Evolutionary conservation across 2,113 vertebrate species (phyloP), one percentile per base, ranked within the genome.

Genomic region (Erythrolamprus reginae): DNA sequence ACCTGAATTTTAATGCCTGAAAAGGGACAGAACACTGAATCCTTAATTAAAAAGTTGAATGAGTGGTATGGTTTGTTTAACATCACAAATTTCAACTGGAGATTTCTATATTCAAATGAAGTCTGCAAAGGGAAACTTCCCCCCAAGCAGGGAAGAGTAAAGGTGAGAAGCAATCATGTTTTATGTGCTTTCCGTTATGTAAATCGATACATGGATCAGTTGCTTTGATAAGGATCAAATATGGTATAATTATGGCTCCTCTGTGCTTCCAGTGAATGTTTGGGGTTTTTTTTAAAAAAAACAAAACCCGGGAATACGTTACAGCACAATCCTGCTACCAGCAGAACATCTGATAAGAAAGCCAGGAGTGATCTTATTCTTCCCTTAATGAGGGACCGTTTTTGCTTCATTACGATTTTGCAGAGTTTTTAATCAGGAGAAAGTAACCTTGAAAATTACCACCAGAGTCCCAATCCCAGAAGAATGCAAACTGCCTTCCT

Each of bases 21-120:
- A 96, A 97, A 97, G 96, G 97, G 96, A 98, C 96, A 97, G 97
- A 97, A 98, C 96, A 95, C 96, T 97, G 97, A 98, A 98, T 98
- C 97, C 97, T 97, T 98, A 98, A 98, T 98, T 98, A 97, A 97
- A 98, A 98, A 98, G 96, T 96, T 98, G 97, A 98, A 97, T 97
- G 97, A 97, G 96, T 97, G 95, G 97, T 97, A 97, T 96, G 97
- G 97, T 98, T 98, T 98, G 97, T 98, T 98, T 98, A 98, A 98
- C 97, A 97, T 97, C 96, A 94, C 97, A 97, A 97, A 97, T 98
- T 97, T 98, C 95, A 96, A 93, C 3, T 28, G 94, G 94, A 97
- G 93, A 96, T 95, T 97, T 97, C 97, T 96, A 95, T 97, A 97
- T 97, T 97, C 96, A 96, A 95, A 96, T 97, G 95, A 95, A 95